Conservation (phyloP, 2,797 vertebrate genomes). For the Hapalemur alaotrensis region DNA sequence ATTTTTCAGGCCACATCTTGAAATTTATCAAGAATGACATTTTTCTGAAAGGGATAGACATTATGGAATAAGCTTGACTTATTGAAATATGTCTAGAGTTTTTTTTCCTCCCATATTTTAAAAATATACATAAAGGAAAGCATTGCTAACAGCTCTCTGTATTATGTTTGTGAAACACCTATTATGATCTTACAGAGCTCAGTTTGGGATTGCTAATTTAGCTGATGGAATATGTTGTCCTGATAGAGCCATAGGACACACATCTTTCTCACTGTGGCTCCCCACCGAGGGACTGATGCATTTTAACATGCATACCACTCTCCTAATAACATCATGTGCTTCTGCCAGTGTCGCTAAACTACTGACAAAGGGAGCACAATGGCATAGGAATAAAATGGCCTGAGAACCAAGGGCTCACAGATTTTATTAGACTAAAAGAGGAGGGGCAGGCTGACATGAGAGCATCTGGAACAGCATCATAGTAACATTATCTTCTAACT, state of each 20-base stretch:
- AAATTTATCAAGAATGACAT: not conserved
- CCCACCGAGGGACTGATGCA: not conserved
- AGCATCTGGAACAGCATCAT: not conserved
- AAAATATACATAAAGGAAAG: not conserved
- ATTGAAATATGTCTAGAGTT: not conserved
- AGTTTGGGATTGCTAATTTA: not conserved
- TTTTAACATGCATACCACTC: not conserved
- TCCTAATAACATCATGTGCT: not conserved
- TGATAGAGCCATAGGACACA: too few relatives aligned
- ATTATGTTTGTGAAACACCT: not conserved
- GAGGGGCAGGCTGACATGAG: not conserved
- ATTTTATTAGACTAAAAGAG: not conserved
- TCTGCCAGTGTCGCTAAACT: not conserved
- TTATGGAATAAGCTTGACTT: not conserved
- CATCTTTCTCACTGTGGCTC: not conserved
- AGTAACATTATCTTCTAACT: not conserved
- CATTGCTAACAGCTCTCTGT: not conserved
- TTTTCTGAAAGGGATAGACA: not conserved
- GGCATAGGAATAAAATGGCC: not conserved
- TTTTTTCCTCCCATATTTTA: not conserved
- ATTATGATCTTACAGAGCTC: not conserved
- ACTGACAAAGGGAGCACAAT: not conserved
- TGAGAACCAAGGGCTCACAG: not conserved
- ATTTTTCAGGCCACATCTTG: not conserved
- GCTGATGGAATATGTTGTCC: not conserved